Evolutionary conservation across 30 jellyfish, hydroid and myxozoan genomes (phyloP), one percentile per base, ranked within the genome.

Genomic region (Cassiopea andromeda): DNA sequence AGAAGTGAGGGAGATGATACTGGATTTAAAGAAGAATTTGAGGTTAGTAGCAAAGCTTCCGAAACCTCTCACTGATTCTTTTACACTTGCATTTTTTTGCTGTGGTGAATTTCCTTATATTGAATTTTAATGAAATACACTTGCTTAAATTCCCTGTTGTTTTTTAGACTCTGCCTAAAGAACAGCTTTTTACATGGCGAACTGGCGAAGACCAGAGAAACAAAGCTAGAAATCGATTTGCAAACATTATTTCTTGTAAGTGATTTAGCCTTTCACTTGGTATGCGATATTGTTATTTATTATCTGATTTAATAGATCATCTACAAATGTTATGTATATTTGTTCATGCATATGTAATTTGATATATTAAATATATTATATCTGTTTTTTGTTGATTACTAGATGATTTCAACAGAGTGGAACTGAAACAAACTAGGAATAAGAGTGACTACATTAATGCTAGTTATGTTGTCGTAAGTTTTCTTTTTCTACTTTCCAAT

Each of bases 181-280:
- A 89, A 17, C 97, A 91, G 69, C 75, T 91, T 47, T 91, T 80
- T 59, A 60, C 97, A 49, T 91, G 97, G 97, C 73, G 46, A 5
- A 59, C n/a, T n/a, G 97, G 94, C 2, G 68, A 58, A 47, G 48
- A 83, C 27, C 77, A 81, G 1, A 77, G 19, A 27, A 91, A 44
- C 50, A 91, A 91, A 69, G 83, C 88, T 38, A 83, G 80, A 69
- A 91, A 91, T 78, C 87, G 97, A 44, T 91, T 91, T 84, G 94
- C 93, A 7, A 91, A 91, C 50, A 91, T 91, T 64, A 78, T 91
- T 12, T 85, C 97, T 7, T 91, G 97, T 91, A 58, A 77, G 97
- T 83, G 38, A 13, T 43, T n/a, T 69, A 13, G 43, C 17, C 50
- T 43, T 70, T 15, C 27, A 16, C 7, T 5, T 5, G 75, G 4